Percentiles rank a stretch among this genome's conserved stretches.
phyloP scores from a whole-genome alignment of 2,888 invertebrate species.

The Callyntrura sp. region DNA sequence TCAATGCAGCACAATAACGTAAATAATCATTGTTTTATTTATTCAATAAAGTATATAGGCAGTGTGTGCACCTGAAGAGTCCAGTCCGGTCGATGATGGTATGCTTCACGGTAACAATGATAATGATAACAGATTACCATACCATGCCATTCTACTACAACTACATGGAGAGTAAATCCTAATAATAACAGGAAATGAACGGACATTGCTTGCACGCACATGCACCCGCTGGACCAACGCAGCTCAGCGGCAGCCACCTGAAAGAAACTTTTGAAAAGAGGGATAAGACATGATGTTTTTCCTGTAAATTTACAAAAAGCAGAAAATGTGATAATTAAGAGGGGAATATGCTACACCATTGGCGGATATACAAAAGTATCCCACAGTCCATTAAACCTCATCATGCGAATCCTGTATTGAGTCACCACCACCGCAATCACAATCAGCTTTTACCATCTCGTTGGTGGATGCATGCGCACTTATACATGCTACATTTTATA shows the following conservation, averaged over 20 bases:
- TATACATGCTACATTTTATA: background rate
- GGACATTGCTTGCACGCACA: slow-evolving; percentile 48
- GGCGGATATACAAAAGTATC: background rate
- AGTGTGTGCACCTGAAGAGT: background rate
- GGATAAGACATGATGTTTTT: slow-evolving; percentile 16
- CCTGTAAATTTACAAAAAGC: slow-evolving; percentile 42
- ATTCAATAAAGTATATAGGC: background rate
- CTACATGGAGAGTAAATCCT: slow-evolving; percentile 13
- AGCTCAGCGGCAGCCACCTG: slow-evolving; percentile 19
- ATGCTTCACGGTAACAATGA: no score
- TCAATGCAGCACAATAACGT: background rate
- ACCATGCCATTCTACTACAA: background rate
- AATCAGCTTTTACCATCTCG: background rate
- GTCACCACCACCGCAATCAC: slow-evolving; percentile 40
- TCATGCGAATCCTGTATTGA: background rate
- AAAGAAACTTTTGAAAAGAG: background rate
- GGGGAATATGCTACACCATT: slow-evolving; percentile 22
- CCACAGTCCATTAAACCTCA: background rate
- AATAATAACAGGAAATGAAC: slow-evolving; percentile 44
- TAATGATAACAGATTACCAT: background rate
- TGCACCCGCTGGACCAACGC: slow-evolving; percentile 14
- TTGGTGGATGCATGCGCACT: no score
- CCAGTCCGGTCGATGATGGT: no score
- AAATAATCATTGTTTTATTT: background rate
- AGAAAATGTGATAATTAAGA: slow-evolving; percentile 67